A percentile compares a stretch with the other conserved stretches of the same genome.
Evolutionary conservation across 2,113 vertebrate species (phyloP).

Genomic region (Terrapene triunguis): DNA sequence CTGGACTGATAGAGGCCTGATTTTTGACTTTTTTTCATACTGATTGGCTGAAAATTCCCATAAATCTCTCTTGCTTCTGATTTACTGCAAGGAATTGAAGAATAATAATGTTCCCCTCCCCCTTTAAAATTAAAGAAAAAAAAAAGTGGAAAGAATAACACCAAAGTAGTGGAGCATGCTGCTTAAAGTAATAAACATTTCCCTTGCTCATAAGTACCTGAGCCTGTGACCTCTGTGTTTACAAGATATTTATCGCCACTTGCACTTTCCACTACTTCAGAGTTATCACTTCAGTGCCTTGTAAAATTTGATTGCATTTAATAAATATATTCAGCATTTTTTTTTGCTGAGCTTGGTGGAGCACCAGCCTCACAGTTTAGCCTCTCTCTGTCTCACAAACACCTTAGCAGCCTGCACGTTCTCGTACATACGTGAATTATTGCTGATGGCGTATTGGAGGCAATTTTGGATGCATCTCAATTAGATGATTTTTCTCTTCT

Average conservation of each 20-base stretch:
- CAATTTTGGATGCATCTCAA: constrained; percentile 57
- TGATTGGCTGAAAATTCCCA: constrained; percentile 65
- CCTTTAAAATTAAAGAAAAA: constrained; percentile 6
- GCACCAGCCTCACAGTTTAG: not conserved
- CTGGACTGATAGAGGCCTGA: constrained; percentile 69
- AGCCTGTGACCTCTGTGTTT: constrained; percentile 76
- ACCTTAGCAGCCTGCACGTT: not conserved
- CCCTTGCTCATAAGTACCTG: constrained; percentile 57
- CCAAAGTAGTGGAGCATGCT: not conserved
- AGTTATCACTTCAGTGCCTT: constrained; percentile 74
- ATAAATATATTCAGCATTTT: constrained; percentile 58
- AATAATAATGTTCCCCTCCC: constrained; percentile 57
- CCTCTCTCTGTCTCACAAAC: rapidly evolving
- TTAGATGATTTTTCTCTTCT: constrained; percentile 55
- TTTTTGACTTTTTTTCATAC: constrained; percentile 75
- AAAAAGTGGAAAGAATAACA: constrained; percentile 34
- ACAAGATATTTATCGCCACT: constrained; percentile 73
- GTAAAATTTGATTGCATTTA: constrained; percentile 77
- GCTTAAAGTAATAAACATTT: constrained; percentile 50
- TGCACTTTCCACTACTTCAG: constrained; percentile 45
- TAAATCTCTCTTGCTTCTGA: constrained; percentile 72
- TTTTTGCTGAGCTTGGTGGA: constrained; percentile 52
- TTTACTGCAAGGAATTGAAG: constrained; percentile 77
- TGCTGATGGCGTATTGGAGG: constrained; percentile 29
- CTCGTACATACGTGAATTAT: not conserved